These are phyloP conservation scores for Varecia variegata DNA, from an alignment of 2,797 vertebrate genomes.

Conservation along the genomic window DNA sequence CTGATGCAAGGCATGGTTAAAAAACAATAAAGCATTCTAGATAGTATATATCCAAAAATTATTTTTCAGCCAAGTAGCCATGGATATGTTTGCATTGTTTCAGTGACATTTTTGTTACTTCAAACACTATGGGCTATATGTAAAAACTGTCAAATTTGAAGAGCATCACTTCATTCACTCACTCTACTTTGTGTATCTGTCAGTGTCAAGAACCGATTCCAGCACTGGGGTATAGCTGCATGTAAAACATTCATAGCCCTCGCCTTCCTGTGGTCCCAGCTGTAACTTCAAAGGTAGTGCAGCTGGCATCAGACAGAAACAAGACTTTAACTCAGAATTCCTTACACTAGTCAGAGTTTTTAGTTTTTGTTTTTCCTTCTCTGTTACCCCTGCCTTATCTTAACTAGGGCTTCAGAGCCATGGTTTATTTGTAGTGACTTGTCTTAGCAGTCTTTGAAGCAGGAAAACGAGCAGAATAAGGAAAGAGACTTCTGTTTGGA, in stretches of 20 bases:
- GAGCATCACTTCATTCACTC: neutral
- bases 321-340: neutral
- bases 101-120: neutral
- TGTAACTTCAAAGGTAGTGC: neutral
- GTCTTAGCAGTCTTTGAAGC: neutral
- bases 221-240: neutral
- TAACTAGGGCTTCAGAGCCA: neutral
- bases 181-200: accelerated
- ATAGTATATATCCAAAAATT: neutral
- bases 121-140: neutral
- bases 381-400: neutral
- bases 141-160: neutral
- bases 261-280: neutral
- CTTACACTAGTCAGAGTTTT: neutral
- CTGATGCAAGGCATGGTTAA: neutral
- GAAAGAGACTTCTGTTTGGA: neutral
- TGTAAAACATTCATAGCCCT: neutral
- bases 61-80: neutral
- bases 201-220: neutral
- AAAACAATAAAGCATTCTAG: neutral
- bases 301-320: neutral
- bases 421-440: neutral
- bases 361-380: neutral
- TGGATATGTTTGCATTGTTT: neutral
- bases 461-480: neutral